phyloP scores from a whole-genome alignment of 2,113 vertebrate species.

The Odontesthes bonariensis region DNA sequence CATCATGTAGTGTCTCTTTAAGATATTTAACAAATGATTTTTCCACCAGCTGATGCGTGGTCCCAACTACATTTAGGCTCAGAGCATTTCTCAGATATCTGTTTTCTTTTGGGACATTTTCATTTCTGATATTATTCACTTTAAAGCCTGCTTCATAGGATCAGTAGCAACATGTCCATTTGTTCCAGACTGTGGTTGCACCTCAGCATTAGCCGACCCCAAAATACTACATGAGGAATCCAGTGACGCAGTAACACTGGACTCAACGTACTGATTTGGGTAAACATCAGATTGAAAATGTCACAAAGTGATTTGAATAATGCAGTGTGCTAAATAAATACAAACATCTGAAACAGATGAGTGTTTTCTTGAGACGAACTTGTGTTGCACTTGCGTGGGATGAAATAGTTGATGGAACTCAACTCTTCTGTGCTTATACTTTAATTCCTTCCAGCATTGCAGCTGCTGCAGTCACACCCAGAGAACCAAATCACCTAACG shows the following conservation, averaged over 20 bases:
- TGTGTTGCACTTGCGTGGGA: conserved; percentile 34
- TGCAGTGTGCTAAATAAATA: conserved; percentile 18
- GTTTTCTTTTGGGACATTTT: conserved; percentile 21
- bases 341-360: not conserved
- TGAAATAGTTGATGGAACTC: conserved; percentile 42
- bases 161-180: conserved; percentile 26
- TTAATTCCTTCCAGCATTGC: conserved; percentile 27
- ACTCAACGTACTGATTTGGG: not conserved
- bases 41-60: conserved; percentile 29
- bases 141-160: conserved; percentile 51
- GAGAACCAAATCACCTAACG: conserved; percentile 42
- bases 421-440: conserved; percentile 30
- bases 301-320: conserved; percentile 17
- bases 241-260: not conserved
- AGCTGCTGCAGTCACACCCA: conserved; percentile 36
- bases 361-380: conserved; percentile 13
- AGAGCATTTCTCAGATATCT: conserved; percentile 31
- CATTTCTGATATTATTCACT: conserved; percentile 25
- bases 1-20: conserved; percentile 14
- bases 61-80: conserved; percentile 18
- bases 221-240: conserved; percentile 21
- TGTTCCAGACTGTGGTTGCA: conserved; percentile 34
- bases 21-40: conserved; percentile 30
- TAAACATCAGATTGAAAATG: not conserved
- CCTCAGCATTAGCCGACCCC: conserved; percentile 27